Evolutionary conservation across 2,113 vertebrate genomes (phyloP), one percentile per base, ranked within the genome.

Genomic region (Columbina picui): DNA sequence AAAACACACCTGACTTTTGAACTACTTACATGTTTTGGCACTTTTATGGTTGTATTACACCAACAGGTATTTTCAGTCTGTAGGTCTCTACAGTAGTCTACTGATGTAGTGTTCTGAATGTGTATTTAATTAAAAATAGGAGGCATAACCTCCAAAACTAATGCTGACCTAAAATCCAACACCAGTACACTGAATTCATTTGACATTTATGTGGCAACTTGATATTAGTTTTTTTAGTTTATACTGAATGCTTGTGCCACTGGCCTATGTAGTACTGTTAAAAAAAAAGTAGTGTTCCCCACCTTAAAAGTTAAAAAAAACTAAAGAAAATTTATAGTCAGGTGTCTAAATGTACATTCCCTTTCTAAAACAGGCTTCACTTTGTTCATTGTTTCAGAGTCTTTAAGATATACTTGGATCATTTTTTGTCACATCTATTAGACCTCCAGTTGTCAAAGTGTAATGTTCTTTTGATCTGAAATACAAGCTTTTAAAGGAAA

Each of bases 261-360:
- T 67, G 26, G 2, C 15, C 38, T 41, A 19, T 23, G 14, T 15
- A 39, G 22, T 47, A 43, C 1, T 4, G 0, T 0, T 73, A 9
- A 36, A 45, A 59, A 36, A 55, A 49, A 56, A 8, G 3, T 21
- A 23, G 17, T 71, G n/a, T 30, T 76, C 7, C 7, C 9, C 5
- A 18, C 7, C 7, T 52, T 18, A 56, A 34, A 88, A 41, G 5
- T 45, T 56, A 0, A 75, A 67, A 92, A 76, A 49, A 9, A 1
- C 41, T 56, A 0, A 75, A 67, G 90, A 76, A 49, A 9, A 1
- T 9, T 29, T 69, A 49, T 25, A 43, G 14, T 52, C 25, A 45
- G 3, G 4, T 49, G 16, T 86, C 27, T 41, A 74, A 74, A 81
- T 4, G 12, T 41, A 6, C 11, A 23, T 50, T 73, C 1, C 0